These are phyloP conservation scores for Smittia aterrima DNA, from an alignment of 2,888 invertebrate species.

Conservation along the genomic window DNA sequence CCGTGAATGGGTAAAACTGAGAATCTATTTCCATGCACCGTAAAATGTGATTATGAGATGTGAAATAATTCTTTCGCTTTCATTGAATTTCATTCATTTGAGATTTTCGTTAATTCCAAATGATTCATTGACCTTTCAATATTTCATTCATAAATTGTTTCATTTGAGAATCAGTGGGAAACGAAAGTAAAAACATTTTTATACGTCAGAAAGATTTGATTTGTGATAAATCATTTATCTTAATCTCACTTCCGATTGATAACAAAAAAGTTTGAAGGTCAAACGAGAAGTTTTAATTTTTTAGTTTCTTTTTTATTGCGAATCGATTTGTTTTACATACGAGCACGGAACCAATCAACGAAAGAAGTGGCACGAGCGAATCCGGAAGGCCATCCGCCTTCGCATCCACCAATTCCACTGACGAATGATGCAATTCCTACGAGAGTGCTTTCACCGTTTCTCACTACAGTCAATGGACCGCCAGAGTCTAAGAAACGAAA, in stretches of 20 bases:
- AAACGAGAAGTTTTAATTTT: too few species aligned
- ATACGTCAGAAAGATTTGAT: neutral
- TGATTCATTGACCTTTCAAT: neutral
- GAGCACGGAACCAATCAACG: constrained; percentile 30
- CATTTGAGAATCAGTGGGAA: neutral
- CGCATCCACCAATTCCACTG: constrained; percentile 34
- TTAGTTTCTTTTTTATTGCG: too few species aligned
- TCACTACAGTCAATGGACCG: neutral
- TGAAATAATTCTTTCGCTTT: constrained; percentile 7
- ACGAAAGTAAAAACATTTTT: neutral
- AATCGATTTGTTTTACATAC: constrained; percentile 43
- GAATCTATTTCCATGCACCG: neutral
- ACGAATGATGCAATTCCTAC: constrained; percentile 47
- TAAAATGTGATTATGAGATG: neutral
- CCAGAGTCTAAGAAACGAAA: constrained; percentile 1
- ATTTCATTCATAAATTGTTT: neutral
- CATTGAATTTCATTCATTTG: neutral
- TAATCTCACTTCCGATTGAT: too few species aligned
- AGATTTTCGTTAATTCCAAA: neutral
- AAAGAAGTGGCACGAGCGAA: constrained; percentile 5
- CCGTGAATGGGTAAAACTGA: neutral
- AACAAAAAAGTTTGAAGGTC: too few species aligned
- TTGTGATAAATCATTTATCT: too few species aligned
- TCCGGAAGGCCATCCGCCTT: neutral
- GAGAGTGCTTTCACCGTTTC: constrained; percentile 47